A percentile compares a stretch with the other conserved stretches of the same genome.
Evolutionary conservation across 2,888 invertebrate species (phyloP).

Genomic region (Nemotelus nigrinus): DNA sequence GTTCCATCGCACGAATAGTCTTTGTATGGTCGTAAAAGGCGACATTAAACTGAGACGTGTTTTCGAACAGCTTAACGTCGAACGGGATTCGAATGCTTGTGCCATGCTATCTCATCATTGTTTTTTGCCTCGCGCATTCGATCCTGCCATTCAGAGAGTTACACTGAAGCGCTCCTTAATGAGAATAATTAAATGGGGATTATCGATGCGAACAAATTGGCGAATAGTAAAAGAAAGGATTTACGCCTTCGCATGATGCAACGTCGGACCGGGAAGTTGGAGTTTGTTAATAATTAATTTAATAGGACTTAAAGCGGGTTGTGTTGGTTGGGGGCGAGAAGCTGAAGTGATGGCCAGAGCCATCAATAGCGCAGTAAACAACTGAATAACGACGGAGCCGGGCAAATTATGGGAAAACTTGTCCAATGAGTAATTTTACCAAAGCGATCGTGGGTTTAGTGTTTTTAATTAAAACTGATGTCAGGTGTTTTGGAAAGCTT

Average conservation of each 20-base stretch:
- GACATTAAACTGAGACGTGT: conserved; percentile 28
- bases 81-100: too few relatives aligned
- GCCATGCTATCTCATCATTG: too few relatives aligned
- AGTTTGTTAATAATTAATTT: background rate
- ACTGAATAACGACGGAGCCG: background rate
- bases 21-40: conserved; percentile 12
- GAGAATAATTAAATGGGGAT: conserved; percentile 24
- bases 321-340: background rate
- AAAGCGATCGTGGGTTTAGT: background rate
- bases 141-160: too few relatives aligned
- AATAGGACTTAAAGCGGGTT: background rate
- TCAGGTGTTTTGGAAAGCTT: background rate
- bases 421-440: too few relatives aligned
- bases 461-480: background rate
- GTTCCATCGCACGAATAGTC: background rate
- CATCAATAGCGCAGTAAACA: background rate
- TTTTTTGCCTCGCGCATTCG: too few relatives aligned
- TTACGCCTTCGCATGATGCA: background rate
- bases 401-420: background rate
- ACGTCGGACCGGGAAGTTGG: background rate
- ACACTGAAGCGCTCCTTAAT: background rate
- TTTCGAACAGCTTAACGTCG: too few relatives aligned
- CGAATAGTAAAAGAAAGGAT: conserved; percentile 1
- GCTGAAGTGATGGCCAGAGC: background rate
- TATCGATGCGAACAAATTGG: conserved; percentile 18